These are phyloP conservation scores for Ceyx melanurus DNA, from an alignment of 2,113 vertebrate genomes.

Conservation along the genomic window DNA sequence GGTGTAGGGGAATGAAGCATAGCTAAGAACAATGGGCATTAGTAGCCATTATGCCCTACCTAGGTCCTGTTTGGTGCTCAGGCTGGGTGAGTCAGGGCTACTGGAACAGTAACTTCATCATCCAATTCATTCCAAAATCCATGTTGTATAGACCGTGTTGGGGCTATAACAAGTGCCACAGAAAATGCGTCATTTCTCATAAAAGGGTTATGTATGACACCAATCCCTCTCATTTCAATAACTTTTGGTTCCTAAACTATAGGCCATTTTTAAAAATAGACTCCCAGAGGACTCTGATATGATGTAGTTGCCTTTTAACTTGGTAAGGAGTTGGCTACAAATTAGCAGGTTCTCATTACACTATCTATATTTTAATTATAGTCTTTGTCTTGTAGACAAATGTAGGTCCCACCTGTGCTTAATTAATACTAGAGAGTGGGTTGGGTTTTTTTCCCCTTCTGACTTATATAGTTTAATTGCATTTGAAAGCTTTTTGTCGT, in stretches of 20 bases:
- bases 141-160: accelerated
- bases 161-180: neutral
- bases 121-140: neutral
- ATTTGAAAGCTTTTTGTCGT: neutral
- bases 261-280: neutral
- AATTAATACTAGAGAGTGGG: neutral
- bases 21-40: neutral
- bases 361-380: neutral
- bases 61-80: neutral
- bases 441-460: neutral
- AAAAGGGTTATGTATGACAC: neutral
- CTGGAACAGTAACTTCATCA: neutral
- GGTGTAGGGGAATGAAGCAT: accelerated
- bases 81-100: neutral
- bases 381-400: neutral
- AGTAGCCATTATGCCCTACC: neutral
- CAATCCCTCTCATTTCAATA: neutral
- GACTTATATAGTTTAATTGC: neutral
- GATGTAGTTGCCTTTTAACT: neutral
- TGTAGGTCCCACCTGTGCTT: neutral
- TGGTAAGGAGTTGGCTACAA: neutral
- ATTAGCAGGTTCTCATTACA: neutral
- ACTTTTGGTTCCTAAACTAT: neutral
- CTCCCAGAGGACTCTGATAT: neutral
- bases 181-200: conserved; percentile 3